Conservation (phyloP, 2,888 invertebrate genomes). For the Nycteola revayana region DNA sequence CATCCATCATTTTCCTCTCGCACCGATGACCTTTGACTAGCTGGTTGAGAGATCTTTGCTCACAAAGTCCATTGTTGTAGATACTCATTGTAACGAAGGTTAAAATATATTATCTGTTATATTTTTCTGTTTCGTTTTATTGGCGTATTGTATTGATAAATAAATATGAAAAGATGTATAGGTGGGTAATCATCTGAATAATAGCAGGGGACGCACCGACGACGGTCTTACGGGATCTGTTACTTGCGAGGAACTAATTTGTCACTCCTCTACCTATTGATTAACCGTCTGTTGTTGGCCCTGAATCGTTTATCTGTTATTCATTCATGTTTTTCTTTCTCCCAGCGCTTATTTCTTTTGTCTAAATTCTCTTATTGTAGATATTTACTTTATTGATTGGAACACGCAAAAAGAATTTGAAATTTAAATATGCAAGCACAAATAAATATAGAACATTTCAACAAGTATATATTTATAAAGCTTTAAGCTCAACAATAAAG, state of each 20-base stretch:
- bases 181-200: no score
- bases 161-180: no score
- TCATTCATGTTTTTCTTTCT: slow-evolving; percentile 24
- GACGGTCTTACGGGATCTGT: no score
- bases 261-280: slow-evolving; percentile 45
- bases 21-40: slow-evolving; percentile 56
- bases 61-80: no score
- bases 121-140: no score
- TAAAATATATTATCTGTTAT: no score
- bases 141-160: no score
- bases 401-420: slow-evolving; percentile 11
- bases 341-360: slow-evolving; percentile 7
- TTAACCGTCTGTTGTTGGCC: slow-evolving; percentile 46
- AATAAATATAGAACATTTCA: no score
- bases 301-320: slow-evolving; percentile 35
- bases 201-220: no score
- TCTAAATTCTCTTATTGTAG: slow-evolving; percentile 23
- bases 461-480: no score
- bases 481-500: no score
- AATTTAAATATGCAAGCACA: slow-evolving; percentile 16
- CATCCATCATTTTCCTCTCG: slow-evolving; percentile 67
- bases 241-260: slow-evolving; percentile 45
- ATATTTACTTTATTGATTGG: slow-evolving; percentile 14
- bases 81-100: no score
- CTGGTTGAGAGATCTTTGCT: slow-evolving; percentile 41